A percentile compares a stretch with the other conserved stretches of the same genome.
Conservation (phyloP, 2,888 invertebrate genomes). For the Malthinus seriepunctatus region DNA sequence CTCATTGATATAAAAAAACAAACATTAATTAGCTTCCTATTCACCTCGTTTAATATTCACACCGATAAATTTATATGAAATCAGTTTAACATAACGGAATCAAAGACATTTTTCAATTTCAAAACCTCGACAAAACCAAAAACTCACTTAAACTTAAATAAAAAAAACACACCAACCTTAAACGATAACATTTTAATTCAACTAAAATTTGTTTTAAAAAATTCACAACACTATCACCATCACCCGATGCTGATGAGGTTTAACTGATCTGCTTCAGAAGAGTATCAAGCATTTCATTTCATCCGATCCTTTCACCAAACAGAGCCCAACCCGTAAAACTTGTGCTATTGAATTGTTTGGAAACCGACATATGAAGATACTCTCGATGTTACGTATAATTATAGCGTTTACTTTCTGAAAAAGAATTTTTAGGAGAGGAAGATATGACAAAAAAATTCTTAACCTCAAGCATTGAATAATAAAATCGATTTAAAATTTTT, state of each 20-base stretch:
- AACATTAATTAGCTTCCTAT: slow-evolving; percentile 12
- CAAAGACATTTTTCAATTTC: slow-evolving; percentile 1
- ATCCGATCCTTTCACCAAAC: slow-evolving; percentile 48
- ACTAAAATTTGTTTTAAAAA: slow-evolving; percentile 28
- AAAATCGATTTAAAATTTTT: too few species aligned
- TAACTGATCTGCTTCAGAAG: slow-evolving; percentile 50
- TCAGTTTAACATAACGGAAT: slow-evolving; percentile 3
- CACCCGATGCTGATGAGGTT: slow-evolving; percentile 39
- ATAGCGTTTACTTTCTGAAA: slow-evolving; percentile 25
- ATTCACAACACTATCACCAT: slow-evolving; percentile 42
- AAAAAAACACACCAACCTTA: slow-evolving; percentile 41
- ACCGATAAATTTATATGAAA: slow-evolving; percentile 4
- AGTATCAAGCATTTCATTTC: slow-evolving; percentile 51
- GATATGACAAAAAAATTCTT: not conserved
- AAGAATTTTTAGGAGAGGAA: slow-evolving; percentile 3
- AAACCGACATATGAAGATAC: slow-evolving; percentile 3
- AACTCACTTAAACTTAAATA: not conserved
- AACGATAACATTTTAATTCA: slow-evolving; percentile 39
- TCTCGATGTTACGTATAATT: slow-evolving; percentile 15
- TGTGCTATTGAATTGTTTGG: slow-evolving; percentile 2
- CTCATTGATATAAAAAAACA: slow-evolving; percentile 7
- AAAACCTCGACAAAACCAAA: not conserved
- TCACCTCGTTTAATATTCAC: slow-evolving; percentile 14
- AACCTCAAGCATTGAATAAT: not conserved
- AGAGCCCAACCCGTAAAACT: slow-evolving; percentile 41